Evolutionary conservation across 2,113 vertebrate species (phyloP).

Genomic region (Galbula dea): DNA sequence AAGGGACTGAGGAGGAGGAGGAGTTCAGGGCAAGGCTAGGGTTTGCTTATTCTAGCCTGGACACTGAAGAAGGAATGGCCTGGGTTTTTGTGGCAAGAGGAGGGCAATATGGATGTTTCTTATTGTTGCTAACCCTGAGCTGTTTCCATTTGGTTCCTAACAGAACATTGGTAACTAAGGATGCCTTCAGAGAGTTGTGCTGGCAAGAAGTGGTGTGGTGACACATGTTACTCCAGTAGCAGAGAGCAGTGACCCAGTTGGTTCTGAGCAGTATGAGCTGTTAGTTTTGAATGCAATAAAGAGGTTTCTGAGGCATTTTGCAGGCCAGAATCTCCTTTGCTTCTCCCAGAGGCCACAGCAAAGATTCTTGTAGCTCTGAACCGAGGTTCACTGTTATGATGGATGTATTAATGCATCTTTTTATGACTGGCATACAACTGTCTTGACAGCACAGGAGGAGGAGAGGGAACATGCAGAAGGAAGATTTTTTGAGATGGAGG

Average conservation of each 20-base stretch:
- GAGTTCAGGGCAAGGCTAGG: not conserved
- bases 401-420: no score
- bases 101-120: not conserved
- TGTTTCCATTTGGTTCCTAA: not conserved
- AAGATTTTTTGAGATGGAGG: not conserved
- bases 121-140: not conserved
- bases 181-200: not conserved
- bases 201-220: not conserved
- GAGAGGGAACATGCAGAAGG: rapidly evolving
- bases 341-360: not conserved
- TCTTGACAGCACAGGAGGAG: not conserved
- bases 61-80: not conserved
- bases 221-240: not conserved
- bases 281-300: not conserved
- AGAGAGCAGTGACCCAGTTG: not conserved
- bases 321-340: not conserved
- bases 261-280: not conserved
- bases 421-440: not conserved
- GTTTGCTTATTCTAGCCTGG: not conserved
- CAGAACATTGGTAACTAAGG: not conserved
- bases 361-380: not conserved
- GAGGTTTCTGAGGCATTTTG: not conserved
- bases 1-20: not conserved
- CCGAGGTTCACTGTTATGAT: no score
- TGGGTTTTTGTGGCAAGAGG: not conserved